Conservation (phyloP, 2,888 invertebrate genomes). For the Teleiodes luculella region DNA sequence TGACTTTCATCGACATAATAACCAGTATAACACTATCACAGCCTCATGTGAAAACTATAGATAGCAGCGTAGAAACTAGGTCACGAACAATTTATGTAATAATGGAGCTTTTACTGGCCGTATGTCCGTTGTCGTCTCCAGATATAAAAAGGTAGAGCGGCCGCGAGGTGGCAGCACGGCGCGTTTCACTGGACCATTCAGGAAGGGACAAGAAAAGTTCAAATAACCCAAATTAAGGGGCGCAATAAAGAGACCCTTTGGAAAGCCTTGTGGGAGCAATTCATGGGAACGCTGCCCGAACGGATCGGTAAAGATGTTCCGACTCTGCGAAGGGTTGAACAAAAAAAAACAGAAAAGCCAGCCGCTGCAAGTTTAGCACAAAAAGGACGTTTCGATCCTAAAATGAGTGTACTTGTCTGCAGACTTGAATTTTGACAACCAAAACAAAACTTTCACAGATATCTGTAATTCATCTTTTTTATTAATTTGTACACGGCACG, state of each 20-base stretch:
- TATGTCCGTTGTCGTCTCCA: neutral
- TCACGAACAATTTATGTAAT: neutral
- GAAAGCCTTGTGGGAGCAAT: conserved; percentile 63
- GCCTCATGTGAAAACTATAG: no score
- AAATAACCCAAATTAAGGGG: conserved; percentile 66
- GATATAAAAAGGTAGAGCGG: conserved; percentile 21
- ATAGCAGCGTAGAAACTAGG: neutral
- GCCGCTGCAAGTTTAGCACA: conserved; percentile 9
- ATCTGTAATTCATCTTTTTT: no score
- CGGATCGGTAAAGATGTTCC: conserved; percentile 53
- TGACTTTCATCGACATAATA: no score
- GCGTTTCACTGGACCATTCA: conserved; percentile 42
- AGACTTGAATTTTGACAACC: neutral
- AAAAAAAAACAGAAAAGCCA: conserved; percentile 11
- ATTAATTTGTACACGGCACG: no score
- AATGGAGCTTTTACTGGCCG: neutral
- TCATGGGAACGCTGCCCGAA: conserved; percentile 60
- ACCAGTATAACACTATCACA: no score
- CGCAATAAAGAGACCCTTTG: conserved; percentile 63
- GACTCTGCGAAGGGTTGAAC: conserved; percentile 44
- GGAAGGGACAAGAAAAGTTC: conserved; percentile 59
- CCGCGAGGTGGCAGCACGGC: conserved; percentile 42
- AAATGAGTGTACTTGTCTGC: neutral
- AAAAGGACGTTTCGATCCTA: neutral
- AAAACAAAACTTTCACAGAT: no score